Evolutionary conservation across 2,888 invertebrate species (phyloP).

Genomic region (Tuberolachnus salignus): DNA sequence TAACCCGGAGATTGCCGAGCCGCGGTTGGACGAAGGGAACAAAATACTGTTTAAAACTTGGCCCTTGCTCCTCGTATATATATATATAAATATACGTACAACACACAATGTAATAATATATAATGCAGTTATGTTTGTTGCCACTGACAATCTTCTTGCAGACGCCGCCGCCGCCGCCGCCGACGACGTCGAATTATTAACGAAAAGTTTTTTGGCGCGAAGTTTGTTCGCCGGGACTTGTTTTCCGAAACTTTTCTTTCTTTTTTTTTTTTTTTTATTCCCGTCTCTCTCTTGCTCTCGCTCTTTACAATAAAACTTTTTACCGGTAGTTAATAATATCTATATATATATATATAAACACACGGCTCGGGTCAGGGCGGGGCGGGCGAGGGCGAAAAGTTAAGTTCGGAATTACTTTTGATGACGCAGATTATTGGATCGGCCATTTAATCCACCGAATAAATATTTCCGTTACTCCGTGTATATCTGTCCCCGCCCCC

Average conservation of each 20-base stretch:
- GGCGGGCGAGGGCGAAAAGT: background rate
- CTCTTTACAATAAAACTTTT: conserved; percentile 15
- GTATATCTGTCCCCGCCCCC: background rate
- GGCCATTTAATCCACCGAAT: conserved; percentile 46
- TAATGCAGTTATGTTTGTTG: conserved; percentile 52
- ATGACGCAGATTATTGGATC: conserved; percentile 52
- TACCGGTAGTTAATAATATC: conserved; percentile 49
- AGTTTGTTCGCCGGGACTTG: conserved; percentile 44
- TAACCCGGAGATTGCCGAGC: background rate
- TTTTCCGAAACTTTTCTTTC: conserved; percentile 46
- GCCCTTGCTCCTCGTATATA: conserved; percentile 6
- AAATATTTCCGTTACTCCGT: conserved; percentile 43
- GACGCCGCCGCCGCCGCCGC: conserved; percentile 28
- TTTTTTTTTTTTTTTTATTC: conserved; percentile 15
- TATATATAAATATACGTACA: too few relatives aligned
- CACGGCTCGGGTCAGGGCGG: background rate
- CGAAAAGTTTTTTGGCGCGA: conserved; percentile 45
- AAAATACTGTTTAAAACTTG: conserved; percentile 49
- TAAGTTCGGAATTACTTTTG: conserved; percentile 51
- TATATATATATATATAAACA: too few relatives aligned
- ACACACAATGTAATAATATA: conserved; percentile 49
- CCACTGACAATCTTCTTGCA: conserved; percentile 49
- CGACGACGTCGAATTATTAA: conserved; percentile 32
- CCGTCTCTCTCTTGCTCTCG: background rate
- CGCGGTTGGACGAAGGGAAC: conserved; percentile 1